Conservation (phyloP, 2,113 vertebrate genomes). For the Pseudorhombus dupliciocellatus region DNA sequence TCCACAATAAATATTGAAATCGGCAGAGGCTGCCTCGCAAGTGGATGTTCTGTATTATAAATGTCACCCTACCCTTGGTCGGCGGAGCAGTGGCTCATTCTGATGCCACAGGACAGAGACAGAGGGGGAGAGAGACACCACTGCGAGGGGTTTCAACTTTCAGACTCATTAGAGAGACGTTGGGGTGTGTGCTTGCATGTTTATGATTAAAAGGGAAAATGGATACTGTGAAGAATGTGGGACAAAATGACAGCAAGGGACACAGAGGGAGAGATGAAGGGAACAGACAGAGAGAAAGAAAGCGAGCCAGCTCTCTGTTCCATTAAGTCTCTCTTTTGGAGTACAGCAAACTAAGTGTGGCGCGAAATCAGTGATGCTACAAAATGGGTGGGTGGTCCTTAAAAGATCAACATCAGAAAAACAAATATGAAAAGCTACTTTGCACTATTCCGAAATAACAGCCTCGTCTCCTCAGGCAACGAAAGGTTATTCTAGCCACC, state of each 20-base stretch:
- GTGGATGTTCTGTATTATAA: slow-evolving; percentile 79
- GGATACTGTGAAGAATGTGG: not conserved
- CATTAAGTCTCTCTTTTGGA: not conserved
- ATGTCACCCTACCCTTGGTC: slow-evolving; percentile 1
- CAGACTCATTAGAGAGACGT: slow-evolving; percentile 49
- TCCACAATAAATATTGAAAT: slow-evolving; percentile 68
- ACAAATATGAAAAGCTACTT: not conserved
- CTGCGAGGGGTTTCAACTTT: slow-evolving; percentile 30
- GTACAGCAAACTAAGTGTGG: not conserved
- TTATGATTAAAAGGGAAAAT: slow-evolving; percentile 29
- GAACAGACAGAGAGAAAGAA: not conserved
- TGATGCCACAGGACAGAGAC: slow-evolving; percentile 22
- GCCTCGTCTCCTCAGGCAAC: not conserved
- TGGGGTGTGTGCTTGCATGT: slow-evolving; percentile 27
- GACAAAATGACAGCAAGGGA: slow-evolving; percentile 7
- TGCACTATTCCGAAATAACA: not conserved
- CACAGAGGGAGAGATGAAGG: not conserved
- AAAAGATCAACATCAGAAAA: not conserved
- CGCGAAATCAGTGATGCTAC: not conserved
- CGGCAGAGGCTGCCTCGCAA: slow-evolving; percentile 25
- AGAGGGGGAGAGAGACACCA: not conserved
- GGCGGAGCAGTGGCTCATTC: not conserved
- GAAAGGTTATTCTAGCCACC: not conserved
- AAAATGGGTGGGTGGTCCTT: not conserved
- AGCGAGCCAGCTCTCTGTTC: not conserved